These are phyloP conservation scores for Sarcophaga variegata DNA, from an alignment of 2,888 invertebrate species.

Conservation along the genomic window DNA sequence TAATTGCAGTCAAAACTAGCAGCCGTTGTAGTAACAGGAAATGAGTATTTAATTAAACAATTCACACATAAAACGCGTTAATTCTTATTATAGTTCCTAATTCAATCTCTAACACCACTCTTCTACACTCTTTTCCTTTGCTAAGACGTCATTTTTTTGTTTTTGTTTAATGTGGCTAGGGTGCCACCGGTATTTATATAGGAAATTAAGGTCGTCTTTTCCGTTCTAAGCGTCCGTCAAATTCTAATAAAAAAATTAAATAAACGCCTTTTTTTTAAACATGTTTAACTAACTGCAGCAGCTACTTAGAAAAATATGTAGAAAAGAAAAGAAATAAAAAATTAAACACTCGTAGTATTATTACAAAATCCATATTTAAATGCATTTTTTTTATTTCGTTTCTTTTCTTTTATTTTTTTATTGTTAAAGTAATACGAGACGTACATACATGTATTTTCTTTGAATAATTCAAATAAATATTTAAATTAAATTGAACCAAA, in stretches of 20 bases:
- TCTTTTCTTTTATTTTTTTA: no score
- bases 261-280: no score
- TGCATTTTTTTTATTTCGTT: no score
- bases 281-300: background rate
- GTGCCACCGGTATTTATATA: slow-evolving; percentile 18
- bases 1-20: background rate
- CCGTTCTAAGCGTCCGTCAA: slow-evolving; percentile 49
- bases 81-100: background rate
- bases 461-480: no score
- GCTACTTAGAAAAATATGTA: no score
- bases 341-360: background rate
- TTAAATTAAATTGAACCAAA: no score
- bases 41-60: slow-evolving; percentile 59
- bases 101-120: no score
- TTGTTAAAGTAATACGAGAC: no score
- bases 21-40: slow-evolving; percentile 50
- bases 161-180: background rate
- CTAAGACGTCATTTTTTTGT: background rate
- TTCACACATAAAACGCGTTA: slow-evolving; percentile 55
- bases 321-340: slow-evolving; percentile 4
- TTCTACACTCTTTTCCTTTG: no score
- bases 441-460: no score
- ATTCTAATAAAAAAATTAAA: slow-evolving; percentile 29
- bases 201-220: slow-evolving; percentile 64
- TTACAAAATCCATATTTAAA: no score